Conservation (phyloP, 92 coral and sea anemone species). For the Palythoa heliodiscus region DNA sequence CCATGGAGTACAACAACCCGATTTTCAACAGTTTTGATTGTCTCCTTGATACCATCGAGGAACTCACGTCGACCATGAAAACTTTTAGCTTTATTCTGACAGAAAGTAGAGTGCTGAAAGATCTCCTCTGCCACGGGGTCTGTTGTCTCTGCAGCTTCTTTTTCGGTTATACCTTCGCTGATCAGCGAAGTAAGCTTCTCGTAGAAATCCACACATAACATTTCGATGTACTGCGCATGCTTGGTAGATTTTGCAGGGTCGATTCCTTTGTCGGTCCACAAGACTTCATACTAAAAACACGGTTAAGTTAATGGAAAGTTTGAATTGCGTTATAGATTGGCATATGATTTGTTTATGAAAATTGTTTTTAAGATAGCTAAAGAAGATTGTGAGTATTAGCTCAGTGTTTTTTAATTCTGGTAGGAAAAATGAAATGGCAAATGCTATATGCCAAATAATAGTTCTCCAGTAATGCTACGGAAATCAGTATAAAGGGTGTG, state of each 20-base stretch:
- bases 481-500: too few species aligned
- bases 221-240: slow-evolving; percentile 86
- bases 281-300: slow-evolving; percentile 59
- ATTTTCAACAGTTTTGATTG: slow-evolving; percentile 56
- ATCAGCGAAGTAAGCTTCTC: slow-evolving; percentile 74
- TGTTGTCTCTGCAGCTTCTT: slow-evolving; percentile 67
- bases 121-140: slow-evolving; percentile 84
- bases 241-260: slow-evolving; percentile 66
- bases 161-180: slow-evolving; percentile 72
- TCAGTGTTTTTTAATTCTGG: too few species aligned
- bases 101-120: slow-evolving; percentile 88
- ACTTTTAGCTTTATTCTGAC: slow-evolving; percentile 84
- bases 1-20: slow-evolving; percentile 79
- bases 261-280: slow-evolving; percentile 87
- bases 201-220: slow-evolving; percentile 76
- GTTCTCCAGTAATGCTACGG: too few species aligned
- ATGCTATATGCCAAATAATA: too few species aligned
- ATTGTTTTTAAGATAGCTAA: too few species aligned
- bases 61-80: slow-evolving; percentile 84
- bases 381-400: too few species aligned
- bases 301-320: background rate
- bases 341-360: background rate
- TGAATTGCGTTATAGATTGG: background rate
- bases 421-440: too few species aligned
- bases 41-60: slow-evolving; percentile 58